These are phyloP conservation scores for Dasysyrphus albostriatus DNA, from an alignment of 2,888 invertebrate genomes.

Conservation along the genomic window DNA sequence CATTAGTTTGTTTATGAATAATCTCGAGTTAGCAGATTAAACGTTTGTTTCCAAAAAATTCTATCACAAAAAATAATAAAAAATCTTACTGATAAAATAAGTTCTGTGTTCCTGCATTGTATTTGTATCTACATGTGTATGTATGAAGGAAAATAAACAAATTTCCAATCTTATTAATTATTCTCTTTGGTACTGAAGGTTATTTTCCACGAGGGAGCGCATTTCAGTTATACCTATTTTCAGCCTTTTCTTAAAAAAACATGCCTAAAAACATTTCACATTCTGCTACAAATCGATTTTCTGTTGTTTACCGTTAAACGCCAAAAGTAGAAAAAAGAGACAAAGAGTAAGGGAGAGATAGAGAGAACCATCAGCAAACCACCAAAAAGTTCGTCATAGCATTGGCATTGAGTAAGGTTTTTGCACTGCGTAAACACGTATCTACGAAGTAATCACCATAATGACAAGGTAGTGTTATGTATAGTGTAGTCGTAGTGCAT, in stretches of 20 bases:
- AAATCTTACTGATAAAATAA: too few relatives aligned
- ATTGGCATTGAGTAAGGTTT: conserved; percentile 43
- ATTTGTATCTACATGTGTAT: background rate
- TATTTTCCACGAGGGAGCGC: background rate
- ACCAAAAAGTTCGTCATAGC: conserved; percentile 7
- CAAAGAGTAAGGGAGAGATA: background rate
- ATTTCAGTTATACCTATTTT: background rate
- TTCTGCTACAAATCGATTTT: conserved; percentile 35
- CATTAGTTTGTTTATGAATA: too few relatives aligned
- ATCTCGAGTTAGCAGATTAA: too few relatives aligned
- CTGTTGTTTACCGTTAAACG: conserved; percentile 7
- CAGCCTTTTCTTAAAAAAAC: background rate
- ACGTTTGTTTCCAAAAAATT: too few relatives aligned
- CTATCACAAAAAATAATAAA: too few relatives aligned
- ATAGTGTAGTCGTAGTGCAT: conserved; percentile 12
- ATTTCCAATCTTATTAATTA: background rate
- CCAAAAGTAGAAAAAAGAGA: background rate
- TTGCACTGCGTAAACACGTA: conserved; percentile 34
- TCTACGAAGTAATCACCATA: conserved; percentile 28
- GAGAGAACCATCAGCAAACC: background rate
- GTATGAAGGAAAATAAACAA: background rate
- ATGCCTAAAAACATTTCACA: conserved; percentile 8
- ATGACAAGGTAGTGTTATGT: conserved; percentile 8
- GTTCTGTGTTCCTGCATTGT: too few relatives aligned
- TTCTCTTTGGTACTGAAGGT: background rate